Evolutionary conservation across 2,888 invertebrate species (phyloP).

Genomic region (Dendrolimus houi): DNA sequence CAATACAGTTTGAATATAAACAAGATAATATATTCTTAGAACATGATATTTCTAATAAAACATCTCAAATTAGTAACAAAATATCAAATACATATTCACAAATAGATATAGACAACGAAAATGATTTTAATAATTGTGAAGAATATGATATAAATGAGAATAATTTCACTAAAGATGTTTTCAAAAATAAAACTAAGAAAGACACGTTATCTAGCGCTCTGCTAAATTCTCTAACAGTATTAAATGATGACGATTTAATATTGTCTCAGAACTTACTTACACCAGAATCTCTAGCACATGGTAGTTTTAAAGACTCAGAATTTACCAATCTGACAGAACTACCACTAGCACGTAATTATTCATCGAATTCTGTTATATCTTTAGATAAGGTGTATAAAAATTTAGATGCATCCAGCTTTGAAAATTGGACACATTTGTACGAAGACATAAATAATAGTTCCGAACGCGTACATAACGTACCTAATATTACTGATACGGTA

Average conservation of each 20-base stretch:
- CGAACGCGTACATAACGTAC: too few species aligned
- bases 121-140: neutral
- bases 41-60: too few species aligned
- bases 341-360: slow-evolving; percentile 23
- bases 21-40: too few species aligned
- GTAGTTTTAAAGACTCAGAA: too few species aligned
- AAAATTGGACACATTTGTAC: slow-evolving; percentile 12
- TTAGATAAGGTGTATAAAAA: slow-evolving; percentile 49
- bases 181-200: slow-evolving; percentile 5
- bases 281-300: slow-evolving; percentile 14
- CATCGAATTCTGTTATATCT: slow-evolving; percentile 36
- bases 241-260: slow-evolving; percentile 35
- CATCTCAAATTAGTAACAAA: too few species aligned
- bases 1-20: too few species aligned
- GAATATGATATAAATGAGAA: too few species aligned
- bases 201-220: slow-evolving; percentile 31
- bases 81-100: too few species aligned
- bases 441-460: too few species aligned
- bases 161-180: neutral
- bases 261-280: slow-evolving; percentile 12
- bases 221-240: slow-evolving; percentile 38
- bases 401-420: slow-evolving; percentile 44
- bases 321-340: slow-evolving; percentile 12
- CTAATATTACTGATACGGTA: too few species aligned
- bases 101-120: neutral